A percentile compares a stretch with the other conserved stretches of the same genome.
Conservation (phyloP, 2,113 vertebrate genomes). For the Uropsilus gracilis region DNA sequence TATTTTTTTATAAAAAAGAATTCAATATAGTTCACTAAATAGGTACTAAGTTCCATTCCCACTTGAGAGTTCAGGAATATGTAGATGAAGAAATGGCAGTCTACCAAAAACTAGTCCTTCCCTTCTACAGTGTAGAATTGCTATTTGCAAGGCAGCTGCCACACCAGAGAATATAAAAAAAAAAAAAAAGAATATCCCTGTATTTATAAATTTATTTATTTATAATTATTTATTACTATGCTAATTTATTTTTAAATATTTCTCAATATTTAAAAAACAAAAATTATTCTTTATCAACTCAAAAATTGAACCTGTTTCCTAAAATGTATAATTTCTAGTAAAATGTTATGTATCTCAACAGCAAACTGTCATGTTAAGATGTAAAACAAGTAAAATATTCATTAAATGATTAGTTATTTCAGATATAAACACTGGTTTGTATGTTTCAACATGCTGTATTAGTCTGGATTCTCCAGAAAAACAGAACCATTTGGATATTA, state of each 20-base stretch:
- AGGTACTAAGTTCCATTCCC: background rate
- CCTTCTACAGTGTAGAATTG: background rate
- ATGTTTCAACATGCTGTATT: background rate
- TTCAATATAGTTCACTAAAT: background rate
- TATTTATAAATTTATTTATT: no score
- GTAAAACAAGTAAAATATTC: background rate
- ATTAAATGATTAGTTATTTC: constrained; percentile 16
- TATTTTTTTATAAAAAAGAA: background rate
- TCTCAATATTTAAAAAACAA: constrained; percentile 30
- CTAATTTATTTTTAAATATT: no score
- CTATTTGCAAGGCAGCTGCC: background rate
- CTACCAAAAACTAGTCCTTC: background rate
- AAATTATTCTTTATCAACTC: background rate
- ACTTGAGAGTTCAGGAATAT: background rate
- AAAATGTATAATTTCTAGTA: background rate
- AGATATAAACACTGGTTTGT: background rate
- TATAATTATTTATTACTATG: no score
- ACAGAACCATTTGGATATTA: background rate
- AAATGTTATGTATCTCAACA: background rate
- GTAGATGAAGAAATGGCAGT: background rate
- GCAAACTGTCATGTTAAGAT: background rate
- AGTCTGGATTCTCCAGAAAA: background rate
- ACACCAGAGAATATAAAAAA: background rate
- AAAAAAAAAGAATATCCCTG: background rate
- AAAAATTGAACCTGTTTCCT: background rate